phyloP scores from a whole-genome alignment of 2,113 vertebrate genomes.

The Saimiri boliviensis region DNA sequence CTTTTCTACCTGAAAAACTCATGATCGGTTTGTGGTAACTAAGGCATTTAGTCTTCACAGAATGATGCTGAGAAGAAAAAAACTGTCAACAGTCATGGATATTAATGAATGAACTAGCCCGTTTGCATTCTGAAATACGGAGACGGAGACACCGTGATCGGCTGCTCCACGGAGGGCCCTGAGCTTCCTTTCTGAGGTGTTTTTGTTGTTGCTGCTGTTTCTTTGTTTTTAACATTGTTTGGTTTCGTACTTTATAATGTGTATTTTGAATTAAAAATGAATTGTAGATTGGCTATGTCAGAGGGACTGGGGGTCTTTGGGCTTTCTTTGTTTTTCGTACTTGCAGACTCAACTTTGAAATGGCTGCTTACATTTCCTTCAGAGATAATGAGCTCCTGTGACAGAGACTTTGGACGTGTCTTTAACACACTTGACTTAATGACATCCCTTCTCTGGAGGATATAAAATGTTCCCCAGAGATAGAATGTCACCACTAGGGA shows the following conservation, averaged over 20 bases:
- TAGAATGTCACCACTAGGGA: background rate
- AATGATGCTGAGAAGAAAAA: background rate
- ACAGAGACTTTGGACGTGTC: background rate
- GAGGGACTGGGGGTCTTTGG: background rate
- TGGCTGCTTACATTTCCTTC: background rate
- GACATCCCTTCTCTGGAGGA: background rate
- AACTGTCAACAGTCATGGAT: background rate
- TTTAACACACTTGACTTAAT: background rate
- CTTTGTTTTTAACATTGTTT: background rate
- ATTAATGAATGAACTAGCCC: background rate
- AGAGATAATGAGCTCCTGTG: background rate
- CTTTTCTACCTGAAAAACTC: background rate
- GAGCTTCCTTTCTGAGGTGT: no score
- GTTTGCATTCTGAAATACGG: background rate
- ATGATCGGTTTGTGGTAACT: background rate
- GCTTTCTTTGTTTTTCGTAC: background rate
- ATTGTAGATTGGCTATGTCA: background rate
- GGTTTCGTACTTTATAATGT: background rate
- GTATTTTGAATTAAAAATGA: background rate
- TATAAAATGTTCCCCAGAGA: background rate
- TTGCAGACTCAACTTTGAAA: background rate
- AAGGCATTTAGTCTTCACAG: background rate
- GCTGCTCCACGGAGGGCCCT: background rate
- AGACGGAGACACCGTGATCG: background rate
- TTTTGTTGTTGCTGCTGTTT: background rate